Evolutionary conservation across 2,113 vertebrate genomes (phyloP).

Genomic region (Zosterops hypoxanthus): DNA sequence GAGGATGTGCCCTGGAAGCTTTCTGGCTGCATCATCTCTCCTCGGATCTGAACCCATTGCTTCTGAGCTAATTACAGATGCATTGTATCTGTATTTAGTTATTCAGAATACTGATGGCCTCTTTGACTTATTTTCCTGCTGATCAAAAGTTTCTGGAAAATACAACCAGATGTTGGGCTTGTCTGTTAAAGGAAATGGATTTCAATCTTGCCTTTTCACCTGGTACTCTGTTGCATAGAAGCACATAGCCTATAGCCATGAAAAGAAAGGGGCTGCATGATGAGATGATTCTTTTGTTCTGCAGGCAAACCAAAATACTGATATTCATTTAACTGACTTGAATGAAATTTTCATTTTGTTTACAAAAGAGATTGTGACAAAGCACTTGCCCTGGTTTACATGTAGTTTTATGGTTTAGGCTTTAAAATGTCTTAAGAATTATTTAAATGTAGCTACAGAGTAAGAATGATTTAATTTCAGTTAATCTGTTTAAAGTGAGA

Average conservation of each 20-base stretch:
- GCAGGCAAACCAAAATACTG: not conserved
- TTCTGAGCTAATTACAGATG: not conserved
- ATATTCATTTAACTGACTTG: not conserved
- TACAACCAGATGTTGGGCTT: not conserved
- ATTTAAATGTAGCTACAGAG: not conserved
- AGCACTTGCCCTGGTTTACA: not conserved
- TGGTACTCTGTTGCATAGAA: not conserved
- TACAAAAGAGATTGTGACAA: not conserved
- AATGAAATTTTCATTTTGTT: not conserved
- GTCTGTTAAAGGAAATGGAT: not conserved
- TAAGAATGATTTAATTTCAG: not conserved
- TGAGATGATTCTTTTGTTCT: not conserved
- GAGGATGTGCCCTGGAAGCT: not conserved
- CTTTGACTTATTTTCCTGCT: not conserved
- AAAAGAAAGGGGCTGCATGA: not conserved
- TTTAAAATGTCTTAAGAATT: not conserved
- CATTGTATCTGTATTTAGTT: not conserved
- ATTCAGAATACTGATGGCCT: not conserved
- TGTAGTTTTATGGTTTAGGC: not conserved
- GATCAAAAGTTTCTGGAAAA: not conserved
- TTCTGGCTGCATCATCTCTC: not conserved
- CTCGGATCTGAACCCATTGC: accelerated
- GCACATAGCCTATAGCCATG: not conserved
- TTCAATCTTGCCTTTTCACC: not conserved
- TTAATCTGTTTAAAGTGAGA: not conserved